Evolutionary conservation across 1,140 invertebrate genomes (phyloP).

Genomic region (Trypoxylus dichotomus): DNA sequence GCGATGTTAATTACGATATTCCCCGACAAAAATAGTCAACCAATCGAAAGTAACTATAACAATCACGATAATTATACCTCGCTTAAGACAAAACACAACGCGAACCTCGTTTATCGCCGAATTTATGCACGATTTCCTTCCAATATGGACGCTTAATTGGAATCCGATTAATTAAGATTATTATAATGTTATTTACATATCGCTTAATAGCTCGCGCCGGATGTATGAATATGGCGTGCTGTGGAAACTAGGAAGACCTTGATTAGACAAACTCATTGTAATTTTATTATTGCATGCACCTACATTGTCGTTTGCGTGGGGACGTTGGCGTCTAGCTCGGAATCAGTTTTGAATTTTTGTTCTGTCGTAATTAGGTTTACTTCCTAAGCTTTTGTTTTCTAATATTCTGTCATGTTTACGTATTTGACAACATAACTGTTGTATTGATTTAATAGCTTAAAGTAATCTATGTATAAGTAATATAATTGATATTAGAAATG

Average conservation of each 20-base stretch:
- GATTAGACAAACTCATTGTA: not conserved
- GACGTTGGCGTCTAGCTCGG: not conserved
- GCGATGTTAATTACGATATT: no score
- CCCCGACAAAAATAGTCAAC: no score
- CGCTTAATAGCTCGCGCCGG: not conserved
- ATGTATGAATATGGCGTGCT: not conserved
- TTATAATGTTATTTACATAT: not conserved
- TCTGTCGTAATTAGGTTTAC: not conserved
- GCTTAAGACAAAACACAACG: not conserved
- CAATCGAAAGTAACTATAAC: no score
- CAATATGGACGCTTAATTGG: not conserved
- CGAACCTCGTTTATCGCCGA: not conserved
- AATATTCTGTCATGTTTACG: not conserved
- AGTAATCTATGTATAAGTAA: not conserved
- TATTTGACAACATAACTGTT: not conserved
- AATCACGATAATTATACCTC: no score
- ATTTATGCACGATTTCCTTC: not conserved
- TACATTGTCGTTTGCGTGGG: not conserved
- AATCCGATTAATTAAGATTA: not conserved
- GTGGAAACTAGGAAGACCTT: not conserved
- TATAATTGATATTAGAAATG: not conserved
- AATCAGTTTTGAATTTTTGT: not conserved
- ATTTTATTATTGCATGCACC: not conserved
- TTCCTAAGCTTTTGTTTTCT: not conserved
- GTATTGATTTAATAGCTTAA: not conserved